Conservation (phyloP, 2,888 invertebrate genomes). For the Electrophaes corylata region DNA sequence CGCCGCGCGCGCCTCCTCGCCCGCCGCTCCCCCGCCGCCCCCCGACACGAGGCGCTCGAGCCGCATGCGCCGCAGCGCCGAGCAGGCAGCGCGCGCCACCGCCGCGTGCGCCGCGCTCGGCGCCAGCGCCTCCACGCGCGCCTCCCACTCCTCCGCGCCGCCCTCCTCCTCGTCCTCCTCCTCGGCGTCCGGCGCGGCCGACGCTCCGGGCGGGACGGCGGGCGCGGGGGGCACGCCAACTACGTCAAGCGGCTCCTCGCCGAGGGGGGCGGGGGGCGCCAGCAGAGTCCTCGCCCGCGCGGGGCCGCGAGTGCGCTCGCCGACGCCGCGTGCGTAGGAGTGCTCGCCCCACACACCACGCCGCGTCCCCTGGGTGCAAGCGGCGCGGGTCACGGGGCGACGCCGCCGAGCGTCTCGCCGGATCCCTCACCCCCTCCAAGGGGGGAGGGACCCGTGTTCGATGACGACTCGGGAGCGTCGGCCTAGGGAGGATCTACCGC, state of each 20-base stretch:
- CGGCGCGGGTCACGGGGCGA: not conserved
- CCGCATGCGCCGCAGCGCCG: conserved; percentile 49
- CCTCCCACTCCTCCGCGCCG: conserved; percentile 55
- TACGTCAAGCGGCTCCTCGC: conserved; percentile 29
- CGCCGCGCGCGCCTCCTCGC: conserved; percentile 36
- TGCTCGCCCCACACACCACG: conserved; percentile 71
- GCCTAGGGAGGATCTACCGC: too few species aligned
- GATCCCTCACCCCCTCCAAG: too few species aligned
- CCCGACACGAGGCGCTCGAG: conserved; percentile 50
- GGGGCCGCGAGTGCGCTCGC: conserved; percentile 60
- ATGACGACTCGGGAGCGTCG: too few species aligned
- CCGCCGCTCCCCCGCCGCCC: conserved; percentile 47
- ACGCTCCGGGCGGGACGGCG: conserved; percentile 26
- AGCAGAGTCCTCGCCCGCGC: conserved; percentile 36
- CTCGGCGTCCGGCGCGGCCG: conserved; percentile 27
- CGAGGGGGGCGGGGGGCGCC: conserved; percentile 38
- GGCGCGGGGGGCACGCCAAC: conserved; percentile 19
- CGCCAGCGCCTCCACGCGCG: conserved; percentile 51
- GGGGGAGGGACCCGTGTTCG: too few species aligned
- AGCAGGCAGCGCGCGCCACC: conserved; percentile 50
- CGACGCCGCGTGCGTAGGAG: conserved; percentile 70
- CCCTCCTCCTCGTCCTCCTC: too few species aligned
- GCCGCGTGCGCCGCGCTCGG: conserved; percentile 53
- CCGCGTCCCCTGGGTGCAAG: conserved; percentile 40
- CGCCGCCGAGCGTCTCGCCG: too few species aligned